Conservation (phyloP, 2,888 invertebrate species). For the Drosophila sordidula region DNA sequence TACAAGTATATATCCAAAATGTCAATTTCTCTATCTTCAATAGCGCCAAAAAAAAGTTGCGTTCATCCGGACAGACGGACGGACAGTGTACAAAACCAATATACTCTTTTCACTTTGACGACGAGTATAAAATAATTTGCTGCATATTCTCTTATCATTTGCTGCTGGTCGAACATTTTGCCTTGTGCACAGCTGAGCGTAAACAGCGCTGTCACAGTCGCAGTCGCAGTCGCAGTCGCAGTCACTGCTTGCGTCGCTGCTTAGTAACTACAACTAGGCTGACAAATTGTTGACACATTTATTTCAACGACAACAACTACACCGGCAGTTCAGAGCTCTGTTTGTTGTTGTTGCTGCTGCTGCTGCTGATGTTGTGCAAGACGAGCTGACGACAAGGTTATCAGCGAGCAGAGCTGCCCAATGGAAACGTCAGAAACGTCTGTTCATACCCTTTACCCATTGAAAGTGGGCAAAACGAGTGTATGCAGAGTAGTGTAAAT, state of each 20-base stretch:
- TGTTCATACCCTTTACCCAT: conserved; percentile 1
- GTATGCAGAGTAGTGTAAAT: neutral
- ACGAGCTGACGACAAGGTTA: conserved; percentile 65
- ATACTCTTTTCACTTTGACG: too few relatives aligned
- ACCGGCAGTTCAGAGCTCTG: conserved; percentile 33
- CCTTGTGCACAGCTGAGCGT: conserved; percentile 63
- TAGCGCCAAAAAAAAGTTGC: too few relatives aligned
- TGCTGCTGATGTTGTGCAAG: conserved; percentile 47
- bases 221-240: conserved; percentile 12
- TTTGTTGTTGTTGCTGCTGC: conserved; percentile 24
- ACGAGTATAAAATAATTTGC: neutral
- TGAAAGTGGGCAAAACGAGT: conserved; percentile 1
- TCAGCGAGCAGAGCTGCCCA: conserved; percentile 48
- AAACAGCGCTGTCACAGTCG: conserved; percentile 25
- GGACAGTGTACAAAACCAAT: too few relatives aligned
- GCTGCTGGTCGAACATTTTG: conserved; percentile 31
- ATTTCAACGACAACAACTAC: conserved; percentile 29
- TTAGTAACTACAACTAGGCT: conserved; percentile 61
- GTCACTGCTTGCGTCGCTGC: conserved; percentile 36
- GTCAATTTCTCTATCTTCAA: too few relatives aligned
- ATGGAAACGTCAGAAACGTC: conserved; percentile 29
- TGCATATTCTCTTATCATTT: conserved; percentile 31
- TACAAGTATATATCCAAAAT: too few relatives aligned
- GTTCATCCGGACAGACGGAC: too few relatives aligned
- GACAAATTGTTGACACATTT: conserved; percentile 73